These are phyloP conservation scores for Esox niger DNA, from an alignment of 2,113 vertebrate species.

Conservation along the genomic window DNA sequence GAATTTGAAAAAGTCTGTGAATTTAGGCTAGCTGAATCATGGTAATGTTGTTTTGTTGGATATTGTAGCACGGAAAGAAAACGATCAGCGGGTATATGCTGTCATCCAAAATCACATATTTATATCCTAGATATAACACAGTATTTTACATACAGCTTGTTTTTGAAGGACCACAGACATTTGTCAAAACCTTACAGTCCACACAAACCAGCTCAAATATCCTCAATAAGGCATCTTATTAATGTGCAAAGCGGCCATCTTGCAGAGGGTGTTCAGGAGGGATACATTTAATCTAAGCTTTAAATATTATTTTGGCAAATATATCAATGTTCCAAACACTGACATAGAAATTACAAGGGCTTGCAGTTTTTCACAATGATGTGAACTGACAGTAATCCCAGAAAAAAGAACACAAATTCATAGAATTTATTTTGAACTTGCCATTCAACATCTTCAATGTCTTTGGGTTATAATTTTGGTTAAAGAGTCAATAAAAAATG, in stretches of 20 bases:
- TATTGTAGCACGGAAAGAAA: no score
- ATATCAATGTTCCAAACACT: constrained; percentile 77
- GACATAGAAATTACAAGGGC: constrained; percentile 76
- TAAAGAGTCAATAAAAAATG: constrained; percentile 24
- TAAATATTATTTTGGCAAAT: constrained; percentile 82
- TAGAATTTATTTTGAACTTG: constrained; percentile 64
- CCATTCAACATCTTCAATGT: constrained; percentile 60
- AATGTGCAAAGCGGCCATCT: constrained; percentile 69
- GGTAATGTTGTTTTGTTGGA: no score
- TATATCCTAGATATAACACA: no score
- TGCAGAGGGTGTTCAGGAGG: constrained; percentile 77
- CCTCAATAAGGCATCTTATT: constrained; percentile 46
- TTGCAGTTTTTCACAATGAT: constrained; percentile 70
- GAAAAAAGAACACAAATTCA: constrained; percentile 69
- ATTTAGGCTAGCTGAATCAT: constrained; percentile 55
- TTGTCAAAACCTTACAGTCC: no score
- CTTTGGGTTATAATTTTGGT: constrained; percentile 53
- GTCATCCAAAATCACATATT: no score
- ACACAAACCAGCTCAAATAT: constrained; percentile 57
- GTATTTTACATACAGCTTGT: no score
- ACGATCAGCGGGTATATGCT: no score
- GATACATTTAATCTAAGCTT: constrained; percentile 81
- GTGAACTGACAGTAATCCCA: constrained; percentile 74
- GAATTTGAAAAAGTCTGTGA: constrained; percentile 58
- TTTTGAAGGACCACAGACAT: no score